Percentiles rank a stretch among this genome's conserved stretches.
phyloP scores from a whole-genome alignment of 1,140 invertebrate species.

The Drosophila guanche region DNA sequence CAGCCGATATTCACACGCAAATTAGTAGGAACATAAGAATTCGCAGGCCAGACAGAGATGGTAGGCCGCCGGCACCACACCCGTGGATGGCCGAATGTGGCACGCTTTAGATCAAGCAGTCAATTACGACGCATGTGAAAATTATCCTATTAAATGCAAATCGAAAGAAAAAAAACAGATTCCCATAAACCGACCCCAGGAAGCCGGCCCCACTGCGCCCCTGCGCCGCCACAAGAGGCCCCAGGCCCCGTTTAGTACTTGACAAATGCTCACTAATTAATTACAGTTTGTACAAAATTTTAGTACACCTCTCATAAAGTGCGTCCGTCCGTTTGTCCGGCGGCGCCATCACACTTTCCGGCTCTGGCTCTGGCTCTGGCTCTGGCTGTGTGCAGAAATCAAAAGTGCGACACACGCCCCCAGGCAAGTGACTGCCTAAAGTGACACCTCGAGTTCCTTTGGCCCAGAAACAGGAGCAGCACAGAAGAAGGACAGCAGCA shows the following conservation, averaged over 20 bases:
- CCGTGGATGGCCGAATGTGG: conserved; percentile 36
- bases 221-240: neutral
- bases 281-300: conserved; percentile 84
- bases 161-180: conserved; percentile 73
- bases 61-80: conserved; percentile 49
- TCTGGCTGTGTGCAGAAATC: conserved; percentile 68
- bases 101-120: conserved; percentile 23
- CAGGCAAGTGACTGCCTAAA: neutral
- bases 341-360: too few species aligned
- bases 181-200: conserved; percentile 11
- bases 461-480: too few species aligned
- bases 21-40: conserved; percentile 82
- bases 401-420: conserved; percentile 68
- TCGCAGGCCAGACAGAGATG: conserved; percentile 53
- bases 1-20: conserved; percentile 74
- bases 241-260: conserved; percentile 73
- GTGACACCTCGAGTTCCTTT: conserved; percentile 16
- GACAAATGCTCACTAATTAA: conserved; percentile 84
- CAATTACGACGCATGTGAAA: conserved; percentile 83
- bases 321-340: conserved; percentile 60
- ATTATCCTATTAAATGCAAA: conserved; percentile 83
- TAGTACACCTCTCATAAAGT: conserved; percentile 81
- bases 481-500: too few species aligned
- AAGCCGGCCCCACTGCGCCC: neutral
- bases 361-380: too few species aligned